Evolutionary conservation across 2,113 vertebrate species (phyloP), one percentile per base, ranked within the genome.

Genomic region (Xiphophorus couchianus): DNA sequence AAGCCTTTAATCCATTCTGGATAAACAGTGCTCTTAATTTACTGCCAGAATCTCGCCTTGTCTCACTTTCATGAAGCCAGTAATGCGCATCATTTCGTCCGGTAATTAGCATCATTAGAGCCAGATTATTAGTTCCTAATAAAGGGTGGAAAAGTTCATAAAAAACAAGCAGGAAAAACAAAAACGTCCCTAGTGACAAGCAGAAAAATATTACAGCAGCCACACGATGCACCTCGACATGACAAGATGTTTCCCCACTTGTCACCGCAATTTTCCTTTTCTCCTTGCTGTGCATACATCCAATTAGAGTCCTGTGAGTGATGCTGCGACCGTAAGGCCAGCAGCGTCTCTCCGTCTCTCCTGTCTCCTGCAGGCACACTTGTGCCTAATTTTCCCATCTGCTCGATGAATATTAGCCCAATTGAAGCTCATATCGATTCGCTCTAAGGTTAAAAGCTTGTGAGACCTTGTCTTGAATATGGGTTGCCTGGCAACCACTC

Each of bases 381-480:
- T 66, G 64, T 25, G 48, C 73, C 86, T 92, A 87, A 91, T 92
- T 91, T 87, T 91, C 88, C 89, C 92, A 92, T 93, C 91, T 91
- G 92, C 84, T 88, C 90, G 42, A 89, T 94, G 87, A 93, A 94
- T 93, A 92, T 93, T 93, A 91, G 91, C 88, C 86, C 80, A 84
- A 76, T 91, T 82, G 86, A 81, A 66, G 80, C 90, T 80, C 54
- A 51, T 85, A 94, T 94, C 82, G 93, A 95, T 94, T 88, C 82
- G 74, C 30, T 15, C 84, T 83, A 61, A 93, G 93, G 94, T 95
- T 93, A 94, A 94, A 94, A 92, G 94, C 92, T 86, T 93, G 69
- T 54, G 69, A 89, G 93, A 93, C 93, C 90, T 89, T 89, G 85
- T 77, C 84, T 92, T 89, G 84, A 89, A 88, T 87, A 88, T 61